Evolutionary conservation across 2,113 vertebrate genomes (phyloP).

Genomic region (Muscicapa adusta): DNA sequence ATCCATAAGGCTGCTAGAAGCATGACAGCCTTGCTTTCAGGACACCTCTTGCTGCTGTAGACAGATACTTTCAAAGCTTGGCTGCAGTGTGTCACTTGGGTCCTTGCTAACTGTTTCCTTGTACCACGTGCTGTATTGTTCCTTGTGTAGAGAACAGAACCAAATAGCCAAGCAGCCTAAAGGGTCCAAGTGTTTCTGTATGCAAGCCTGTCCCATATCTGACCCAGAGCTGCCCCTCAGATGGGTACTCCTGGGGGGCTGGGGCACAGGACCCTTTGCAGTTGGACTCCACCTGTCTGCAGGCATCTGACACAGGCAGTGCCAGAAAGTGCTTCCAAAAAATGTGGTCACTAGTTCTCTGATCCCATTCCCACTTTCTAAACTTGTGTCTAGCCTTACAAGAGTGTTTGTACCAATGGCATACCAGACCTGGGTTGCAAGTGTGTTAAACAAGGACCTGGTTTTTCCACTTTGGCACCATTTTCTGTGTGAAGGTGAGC

Average conservation of each 20-base stretch:
- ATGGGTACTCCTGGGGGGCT: not conserved
- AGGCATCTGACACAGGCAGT: not conserved
- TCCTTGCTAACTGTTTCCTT: not conserved
- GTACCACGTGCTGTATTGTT: not conserved
- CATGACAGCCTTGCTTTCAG: not conserved
- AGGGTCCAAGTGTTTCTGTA: not conserved
- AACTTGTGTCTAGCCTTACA: not conserved
- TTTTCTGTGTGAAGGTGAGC: not conserved
- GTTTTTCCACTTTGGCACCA: not conserved
- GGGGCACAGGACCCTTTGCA: not conserved
- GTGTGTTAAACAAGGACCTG: not conserved
- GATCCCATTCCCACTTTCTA: not conserved
- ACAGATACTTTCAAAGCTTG: not conserved
- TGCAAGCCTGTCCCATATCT: not conserved
- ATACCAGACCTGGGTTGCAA: not conserved
- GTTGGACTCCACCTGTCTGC: not conserved
- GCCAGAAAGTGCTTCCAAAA: not conserved
- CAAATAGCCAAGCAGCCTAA: not conserved
- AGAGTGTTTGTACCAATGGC: not conserved
- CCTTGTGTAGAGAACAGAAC: not conserved
- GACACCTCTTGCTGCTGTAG: not conserved
- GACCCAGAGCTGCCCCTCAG: not conserved
- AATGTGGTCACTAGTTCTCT: not conserved
- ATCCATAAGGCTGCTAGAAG: not conserved
- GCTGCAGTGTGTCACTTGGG: not conserved